phyloP scores from a whole-genome alignment of 2,888 invertebrate genomes.

The Tinea semifulvella region DNA sequence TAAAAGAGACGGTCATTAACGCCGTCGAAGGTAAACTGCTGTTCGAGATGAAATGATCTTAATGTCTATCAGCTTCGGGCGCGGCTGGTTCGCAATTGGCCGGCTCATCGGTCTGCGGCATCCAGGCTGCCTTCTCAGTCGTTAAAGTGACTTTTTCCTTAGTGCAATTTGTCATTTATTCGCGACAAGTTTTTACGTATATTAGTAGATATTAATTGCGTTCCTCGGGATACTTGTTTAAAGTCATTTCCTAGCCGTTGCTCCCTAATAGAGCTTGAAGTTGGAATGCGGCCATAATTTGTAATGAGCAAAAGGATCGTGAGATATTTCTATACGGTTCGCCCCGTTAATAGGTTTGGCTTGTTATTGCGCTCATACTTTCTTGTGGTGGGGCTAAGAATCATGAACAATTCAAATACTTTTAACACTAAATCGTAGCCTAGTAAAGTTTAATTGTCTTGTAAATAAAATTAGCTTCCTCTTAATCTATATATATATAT shows the following conservation, averaged over 20 bases:
- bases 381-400: constrained; percentile 6
- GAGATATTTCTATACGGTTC: constrained; percentile 57
- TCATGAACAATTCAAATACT: constrained; percentile 1
- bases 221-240: constrained; percentile 19
- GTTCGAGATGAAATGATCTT: constrained; percentile 10
- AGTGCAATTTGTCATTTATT: constrained; percentile 47
- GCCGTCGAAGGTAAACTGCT: constrained; percentile 9
- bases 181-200: constrained; percentile 40
- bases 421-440: not conserved
- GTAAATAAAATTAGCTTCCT: constrained; percentile 5
- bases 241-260: constrained; percentile 36
- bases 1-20: constrained; percentile 3
- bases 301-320: constrained; percentile 60
- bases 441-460: not conserved
- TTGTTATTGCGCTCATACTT: constrained; percentile 35
- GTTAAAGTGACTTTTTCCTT: constrained; percentile 35
- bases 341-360: constrained; percentile 52
- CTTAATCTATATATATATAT: too few relatives aligned
- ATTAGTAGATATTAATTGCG: constrained; percentile 43
- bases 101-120: constrained; percentile 21
- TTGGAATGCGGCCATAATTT: constrained; percentile 64
- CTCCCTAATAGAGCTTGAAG: constrained; percentile 41
- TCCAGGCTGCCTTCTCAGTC: constrained; percentile 24
- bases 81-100: constrained; percentile 23
- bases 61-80: constrained; percentile 10